A percentile compares a stretch with the other conserved stretches of the same genome.
phyloP scores from a whole-genome alignment of 2,888 invertebrate species.

The Microctonus brassicae region DNA sequence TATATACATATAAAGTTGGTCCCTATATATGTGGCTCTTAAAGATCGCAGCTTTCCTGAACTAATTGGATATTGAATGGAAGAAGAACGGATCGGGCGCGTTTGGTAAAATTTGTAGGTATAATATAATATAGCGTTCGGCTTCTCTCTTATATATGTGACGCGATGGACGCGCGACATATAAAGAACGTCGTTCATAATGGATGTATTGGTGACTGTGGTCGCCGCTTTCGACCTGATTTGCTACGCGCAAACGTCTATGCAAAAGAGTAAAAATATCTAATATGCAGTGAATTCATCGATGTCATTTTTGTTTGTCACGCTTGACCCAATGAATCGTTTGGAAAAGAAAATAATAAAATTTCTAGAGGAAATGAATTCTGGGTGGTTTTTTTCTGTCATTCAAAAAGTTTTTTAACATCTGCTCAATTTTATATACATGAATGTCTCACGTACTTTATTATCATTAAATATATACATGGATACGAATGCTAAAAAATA shows the following conservation, averaged over 20 bases:
- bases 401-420: too few species aligned
- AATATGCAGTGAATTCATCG: conserved; percentile 39
- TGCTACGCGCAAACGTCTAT: conserved; percentile 55
- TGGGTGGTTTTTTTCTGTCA: neutral
- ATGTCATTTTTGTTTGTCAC: conserved; percentile 37
- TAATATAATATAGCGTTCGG: conserved; percentile 40
- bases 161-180: conserved; percentile 25
- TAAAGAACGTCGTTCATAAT: conserved; percentile 28
- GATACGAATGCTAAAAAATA: too few species aligned
- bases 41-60: conserved; percentile 59
- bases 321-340: conserved; percentile 34
- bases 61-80: conserved; percentile 57
- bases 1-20: conserved; percentile 29
- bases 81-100: conserved; percentile 25
- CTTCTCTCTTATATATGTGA: conserved; percentile 42
- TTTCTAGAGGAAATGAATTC: neutral
- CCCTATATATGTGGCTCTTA: conserved; percentile 41
- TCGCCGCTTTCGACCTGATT: conserved; percentile 49
- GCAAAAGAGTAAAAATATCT: conserved; percentile 49
- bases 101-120: conserved; percentile 40
- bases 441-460: too few species aligned
- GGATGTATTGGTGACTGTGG: neutral
- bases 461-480: too few species aligned
- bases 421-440: too few species aligned
- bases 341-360: neutral